Evolutionary conservation across 2,888 invertebrate genomes (phyloP).

Genomic region (Isoperla grammatica): DNA sequence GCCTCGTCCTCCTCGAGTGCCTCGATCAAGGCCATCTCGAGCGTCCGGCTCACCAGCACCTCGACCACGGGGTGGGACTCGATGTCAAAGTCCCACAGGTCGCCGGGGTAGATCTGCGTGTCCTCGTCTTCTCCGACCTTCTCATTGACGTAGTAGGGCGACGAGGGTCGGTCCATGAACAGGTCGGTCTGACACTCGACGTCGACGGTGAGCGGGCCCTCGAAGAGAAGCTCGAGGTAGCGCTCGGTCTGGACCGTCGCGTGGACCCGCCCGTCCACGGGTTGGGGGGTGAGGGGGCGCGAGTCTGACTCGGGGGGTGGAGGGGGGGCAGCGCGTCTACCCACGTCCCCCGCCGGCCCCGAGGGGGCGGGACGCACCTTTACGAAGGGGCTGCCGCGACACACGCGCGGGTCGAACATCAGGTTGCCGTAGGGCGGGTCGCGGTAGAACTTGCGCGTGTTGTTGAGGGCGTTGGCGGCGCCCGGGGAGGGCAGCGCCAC

Average conservation of each 20-base stretch:
- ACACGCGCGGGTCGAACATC: too few relatives aligned
- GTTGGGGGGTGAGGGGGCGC: slow-evolving; percentile 57
- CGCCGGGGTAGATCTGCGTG: slow-evolving; percentile 87
- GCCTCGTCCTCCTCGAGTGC: slow-evolving; percentile 91
- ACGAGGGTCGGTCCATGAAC: slow-evolving; percentile 74
- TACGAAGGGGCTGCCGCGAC: too few relatives aligned
- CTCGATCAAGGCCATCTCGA: slow-evolving; percentile 83
- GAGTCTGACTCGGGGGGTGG: too few relatives aligned
- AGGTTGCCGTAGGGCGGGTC: too few relatives aligned
- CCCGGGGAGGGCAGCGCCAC: too few relatives aligned
- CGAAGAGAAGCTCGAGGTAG: slow-evolving; percentile 79
- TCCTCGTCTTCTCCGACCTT: slow-evolving; percentile 68
- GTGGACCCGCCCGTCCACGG: slow-evolving; percentile 78
- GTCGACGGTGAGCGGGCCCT: slow-evolving; percentile 68
- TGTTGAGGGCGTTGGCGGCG: too few relatives aligned
- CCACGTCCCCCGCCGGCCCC: too few relatives aligned
- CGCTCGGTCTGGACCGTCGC: slow-evolving; percentile 85
- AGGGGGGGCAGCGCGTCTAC: too few relatives aligned
- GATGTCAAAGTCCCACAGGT: slow-evolving; percentile 85
- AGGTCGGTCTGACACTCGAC: slow-evolving; percentile 83
- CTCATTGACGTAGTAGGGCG: slow-evolving; percentile 71
- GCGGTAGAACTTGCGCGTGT: too few relatives aligned
- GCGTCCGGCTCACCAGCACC: slow-evolving; percentile 79
- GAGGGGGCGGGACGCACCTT: too few relatives aligned
- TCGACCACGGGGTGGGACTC: slow-evolving; percentile 66